Percentiles rank a stretch among this genome's conserved stretches.
phyloP scores from a whole-genome alignment of 37 sponge, comb jelly and placozoan genomes.

The Diacarnus erythraeanus region DNA sequence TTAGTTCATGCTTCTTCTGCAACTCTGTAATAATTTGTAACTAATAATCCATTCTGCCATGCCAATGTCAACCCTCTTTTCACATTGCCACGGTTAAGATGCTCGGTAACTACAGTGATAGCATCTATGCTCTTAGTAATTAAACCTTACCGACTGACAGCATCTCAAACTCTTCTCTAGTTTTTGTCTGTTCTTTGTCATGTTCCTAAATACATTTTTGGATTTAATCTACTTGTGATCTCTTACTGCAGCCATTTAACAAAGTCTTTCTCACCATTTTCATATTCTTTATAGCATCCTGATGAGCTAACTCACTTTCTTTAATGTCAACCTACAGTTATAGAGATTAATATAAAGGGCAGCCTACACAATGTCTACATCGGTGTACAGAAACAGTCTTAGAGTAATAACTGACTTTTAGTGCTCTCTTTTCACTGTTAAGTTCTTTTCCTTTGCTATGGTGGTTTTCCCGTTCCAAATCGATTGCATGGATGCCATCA shows the following conservation, averaged over 20 bases:
- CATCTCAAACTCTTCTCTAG: slow-evolving; percentile 84
- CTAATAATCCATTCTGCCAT: neutral
- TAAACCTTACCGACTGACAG: slow-evolving; percentile 41
- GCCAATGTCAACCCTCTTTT: too few species aligned
- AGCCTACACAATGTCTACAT: neutral
- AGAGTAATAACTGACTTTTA: slow-evolving; percentile 61
- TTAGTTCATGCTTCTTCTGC: slow-evolving; percentile 83
- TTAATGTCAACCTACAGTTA: slow-evolving; percentile 77
- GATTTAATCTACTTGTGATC: neutral
- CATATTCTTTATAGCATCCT: slow-evolving; percentile 83
- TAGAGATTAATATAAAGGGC: neutral
- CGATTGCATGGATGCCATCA: slow-evolving; percentile 83
- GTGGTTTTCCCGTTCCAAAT: slow-evolving; percentile 89
- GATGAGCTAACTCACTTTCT: slow-evolving; percentile 95
- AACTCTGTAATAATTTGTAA: slow-evolving; percentile 57
- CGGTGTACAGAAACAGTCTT: neutral
- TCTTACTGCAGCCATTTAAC: neutral
- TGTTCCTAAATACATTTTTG: slow-evolving; percentile 54
- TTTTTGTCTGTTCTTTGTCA: slow-evolving; percentile 71
- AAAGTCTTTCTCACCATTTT: slow-evolving; percentile 43
- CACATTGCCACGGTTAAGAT: too few species aligned
- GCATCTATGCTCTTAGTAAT: neutral
- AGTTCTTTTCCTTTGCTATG: slow-evolving; percentile 60
- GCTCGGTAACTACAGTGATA: too few species aligned
- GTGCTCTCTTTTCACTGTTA: slow-evolving; percentile 70